phyloP scores from a whole-genome alignment of 2,797 vertebrate genomes.

The Etheostoma nigrum region DNA sequence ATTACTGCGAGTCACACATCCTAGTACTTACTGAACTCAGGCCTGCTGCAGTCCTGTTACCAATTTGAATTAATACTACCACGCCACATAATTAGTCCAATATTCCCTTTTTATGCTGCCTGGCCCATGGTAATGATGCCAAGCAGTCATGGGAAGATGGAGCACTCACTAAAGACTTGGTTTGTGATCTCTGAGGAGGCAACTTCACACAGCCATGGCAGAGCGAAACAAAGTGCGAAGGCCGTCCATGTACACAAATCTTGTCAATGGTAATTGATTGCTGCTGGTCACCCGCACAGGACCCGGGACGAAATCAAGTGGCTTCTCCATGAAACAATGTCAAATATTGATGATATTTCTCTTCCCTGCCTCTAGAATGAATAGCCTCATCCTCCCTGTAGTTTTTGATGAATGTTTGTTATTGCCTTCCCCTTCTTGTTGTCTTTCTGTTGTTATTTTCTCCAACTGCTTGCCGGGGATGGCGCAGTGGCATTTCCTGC shows the following conservation, averaged over 20 bases:
- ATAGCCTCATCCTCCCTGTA: slow-evolving; percentile 83
- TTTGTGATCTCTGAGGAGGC: slow-evolving; percentile 79
- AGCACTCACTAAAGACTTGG: slow-evolving; percentile 69
- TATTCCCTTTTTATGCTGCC: slow-evolving; percentile 41
- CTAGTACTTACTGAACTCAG: slow-evolving; percentile 4
- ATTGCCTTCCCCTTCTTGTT: slow-evolving; percentile 78
- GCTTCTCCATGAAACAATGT: slow-evolving; percentile 89
- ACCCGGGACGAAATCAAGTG: slow-evolving; percentile 86
- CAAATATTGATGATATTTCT: slow-evolving; percentile 90
- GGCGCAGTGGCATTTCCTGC: slow-evolving; percentile 35
- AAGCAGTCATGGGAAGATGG: slow-evolving; percentile 68
- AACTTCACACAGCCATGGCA: slow-evolving; percentile 70
- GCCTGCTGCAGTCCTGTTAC: background rate
- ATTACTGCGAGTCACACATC: background rate
- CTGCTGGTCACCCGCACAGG: slow-evolving; percentile 83
- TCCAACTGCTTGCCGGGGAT: slow-evolving; percentile 37
- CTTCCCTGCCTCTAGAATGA: slow-evolving; percentile 84
- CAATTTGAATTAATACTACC: slow-evolving; percentile 38
- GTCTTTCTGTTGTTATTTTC: slow-evolving; percentile 79
- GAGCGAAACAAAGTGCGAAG: slow-evolving; percentile 78
- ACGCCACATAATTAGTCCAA: slow-evolving; percentile 58
- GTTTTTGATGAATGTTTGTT: slow-evolving; percentile 87
- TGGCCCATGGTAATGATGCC: slow-evolving; percentile 59
- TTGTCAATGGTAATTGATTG: slow-evolving; percentile 87
- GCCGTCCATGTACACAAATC: slow-evolving; percentile 83